These are phyloP conservation scores for Baryphthengus martii DNA, from an alignment of 2,113 vertebrate species.

Conservation along the genomic window DNA sequence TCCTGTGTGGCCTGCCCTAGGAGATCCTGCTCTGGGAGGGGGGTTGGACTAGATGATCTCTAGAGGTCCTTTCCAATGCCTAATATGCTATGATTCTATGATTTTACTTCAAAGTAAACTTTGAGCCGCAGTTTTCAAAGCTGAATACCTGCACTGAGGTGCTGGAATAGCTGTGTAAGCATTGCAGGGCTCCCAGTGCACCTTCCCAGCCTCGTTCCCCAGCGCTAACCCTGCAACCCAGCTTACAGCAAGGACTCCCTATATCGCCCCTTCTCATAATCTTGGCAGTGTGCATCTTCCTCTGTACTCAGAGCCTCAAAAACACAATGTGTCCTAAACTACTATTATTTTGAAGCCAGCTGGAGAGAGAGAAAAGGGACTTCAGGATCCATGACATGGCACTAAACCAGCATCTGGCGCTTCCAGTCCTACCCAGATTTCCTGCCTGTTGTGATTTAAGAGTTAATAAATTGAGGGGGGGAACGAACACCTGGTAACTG, in stretches of 20 bases:
- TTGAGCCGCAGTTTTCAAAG: background rate
- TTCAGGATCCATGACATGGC: background rate
- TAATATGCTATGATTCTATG: too few relatives aligned
- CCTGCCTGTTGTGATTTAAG: too few relatives aligned
- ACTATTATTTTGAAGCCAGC: background rate
- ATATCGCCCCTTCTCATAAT: background rate
- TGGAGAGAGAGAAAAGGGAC: background rate
- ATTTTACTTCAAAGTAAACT: background rate
- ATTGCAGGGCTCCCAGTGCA: background rate
- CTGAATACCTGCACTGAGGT: background rate
- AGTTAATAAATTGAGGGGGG: too few relatives aligned
- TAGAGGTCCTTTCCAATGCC: too few relatives aligned
- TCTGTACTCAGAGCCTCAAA: background rate
- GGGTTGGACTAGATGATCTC: too few relatives aligned
- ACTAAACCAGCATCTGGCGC: background rate
- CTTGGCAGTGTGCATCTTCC: background rate
- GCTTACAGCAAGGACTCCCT: background rate
- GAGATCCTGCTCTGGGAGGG: too few relatives aligned
- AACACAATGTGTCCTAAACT: background rate
- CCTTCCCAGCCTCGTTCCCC: background rate
- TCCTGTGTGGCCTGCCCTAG: too few relatives aligned
- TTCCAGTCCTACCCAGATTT: background rate
- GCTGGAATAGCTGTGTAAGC: background rate
- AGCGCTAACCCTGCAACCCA: background rate
- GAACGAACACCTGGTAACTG: too few relatives aligned